phyloP scores from a whole-genome alignment of 2,113 vertebrate genomes.

The Perca fluviatilis region DNA sequence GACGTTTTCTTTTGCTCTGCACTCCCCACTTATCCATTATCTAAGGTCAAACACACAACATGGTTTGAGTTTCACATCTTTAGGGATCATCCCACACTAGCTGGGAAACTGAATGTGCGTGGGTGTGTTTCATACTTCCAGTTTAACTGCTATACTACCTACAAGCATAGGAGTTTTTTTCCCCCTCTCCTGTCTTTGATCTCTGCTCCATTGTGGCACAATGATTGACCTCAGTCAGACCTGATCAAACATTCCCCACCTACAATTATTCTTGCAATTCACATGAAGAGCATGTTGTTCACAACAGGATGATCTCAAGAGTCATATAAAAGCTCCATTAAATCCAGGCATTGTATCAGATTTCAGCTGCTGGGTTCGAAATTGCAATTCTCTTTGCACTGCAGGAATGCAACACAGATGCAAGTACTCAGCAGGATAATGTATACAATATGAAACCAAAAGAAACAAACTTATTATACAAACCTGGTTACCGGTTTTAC shows the following conservation, averaged over 20 bases:
- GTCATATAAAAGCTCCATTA: conserved; percentile 45
- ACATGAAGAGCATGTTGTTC: conserved; percentile 36
- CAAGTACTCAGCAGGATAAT: conserved; percentile 60
- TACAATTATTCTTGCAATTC: conserved; percentile 59
- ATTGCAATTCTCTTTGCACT: conserved; percentile 35
- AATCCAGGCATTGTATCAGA: conserved; percentile 44
- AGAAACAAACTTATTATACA: conserved; percentile 56
- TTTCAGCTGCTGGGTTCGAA: conserved; percentile 52
- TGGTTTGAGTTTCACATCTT: conserved; percentile 67
- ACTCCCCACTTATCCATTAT: conserved; percentile 24
- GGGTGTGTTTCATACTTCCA: conserved; percentile 67
- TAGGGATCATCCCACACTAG: conserved; percentile 63
- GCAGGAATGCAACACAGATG: conserved; percentile 67
- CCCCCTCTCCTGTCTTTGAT: conserved; percentile 56
- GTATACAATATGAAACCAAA: conserved; percentile 63
- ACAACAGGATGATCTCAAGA: conserved; percentile 38
- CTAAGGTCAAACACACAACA: conserved; percentile 50
- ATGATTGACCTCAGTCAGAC: conserved; percentile 51
- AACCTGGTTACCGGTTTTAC: conserved; percentile 61
- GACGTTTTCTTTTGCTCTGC: conserved; percentile 1
- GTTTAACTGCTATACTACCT: conserved; percentile 62
- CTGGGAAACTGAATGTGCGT: conserved; percentile 64
- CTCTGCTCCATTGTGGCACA: conserved; percentile 46
- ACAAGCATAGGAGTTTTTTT: conserved; percentile 61
- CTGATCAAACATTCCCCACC: conserved; percentile 66